Evolutionary conservation across 2,888 invertebrate species (phyloP), one percentile per base, ranked within the genome.

Genomic region (Agrenia bidenticulata): DNA sequence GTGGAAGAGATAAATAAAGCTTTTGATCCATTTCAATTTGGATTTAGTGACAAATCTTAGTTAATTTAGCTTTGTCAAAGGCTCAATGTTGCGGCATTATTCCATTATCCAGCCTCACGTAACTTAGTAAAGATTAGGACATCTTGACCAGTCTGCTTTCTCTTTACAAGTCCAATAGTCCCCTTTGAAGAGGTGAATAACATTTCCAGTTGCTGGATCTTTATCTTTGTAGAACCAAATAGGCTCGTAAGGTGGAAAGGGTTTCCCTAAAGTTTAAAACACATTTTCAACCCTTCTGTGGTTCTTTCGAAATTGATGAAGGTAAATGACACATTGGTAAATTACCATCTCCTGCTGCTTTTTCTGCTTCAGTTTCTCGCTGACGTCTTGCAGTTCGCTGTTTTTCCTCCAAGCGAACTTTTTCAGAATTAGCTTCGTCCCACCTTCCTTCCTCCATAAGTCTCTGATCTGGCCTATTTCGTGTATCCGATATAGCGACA

Each of bases 371-470:
- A 1, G 86, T 83, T 80, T 98, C 98, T 23, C 89, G 85, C 77
- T 84, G 80, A 71, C 93, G 85, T 59, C 98, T 83, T 71, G 84
- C 86, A 7, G 86, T 83, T 72, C 99, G 85, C 82, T 99, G 99
- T 81, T 97, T 97, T 81, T 99, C 98, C 81, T 99, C 99, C 26
- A 99, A 84, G 66, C 86, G 83, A 32, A 92, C 80, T 80, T 94
- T 93, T 80, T 92, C 91, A 1, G 82, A 79, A 81, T 96, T 96
- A 66, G 95, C 94, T 72, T 89, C 90, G 78, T 95, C 91, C 92
- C 95, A 94, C 61, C 84, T 83, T 2, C 94, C 95, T 69, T 91
- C 86, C 81, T 98, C 97, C 98, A 99, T 99, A 76, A 95, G 85
- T 59, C 98, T 86, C 83, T 99, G 99, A 85, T 99, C 99, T 65